Evolutionary conservation across 1,140 invertebrate species (phyloP).

Genomic region (Drosophila pachea): DNA sequence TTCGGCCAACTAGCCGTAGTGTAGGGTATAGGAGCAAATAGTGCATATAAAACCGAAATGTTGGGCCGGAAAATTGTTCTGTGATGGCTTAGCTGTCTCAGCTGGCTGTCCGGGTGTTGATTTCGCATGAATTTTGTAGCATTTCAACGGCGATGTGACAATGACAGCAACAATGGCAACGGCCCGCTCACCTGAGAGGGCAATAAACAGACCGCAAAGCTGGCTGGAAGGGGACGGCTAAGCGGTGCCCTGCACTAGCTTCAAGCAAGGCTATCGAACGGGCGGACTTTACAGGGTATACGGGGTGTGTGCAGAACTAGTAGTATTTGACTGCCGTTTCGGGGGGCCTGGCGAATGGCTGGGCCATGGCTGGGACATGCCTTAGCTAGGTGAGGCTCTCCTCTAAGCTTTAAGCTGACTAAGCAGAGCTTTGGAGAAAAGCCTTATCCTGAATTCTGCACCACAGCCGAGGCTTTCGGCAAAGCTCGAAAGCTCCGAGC

Average conservation of each 20-base stretch:
- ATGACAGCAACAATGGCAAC: constrained; percentile 35
- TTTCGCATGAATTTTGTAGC: constrained; percentile 60
- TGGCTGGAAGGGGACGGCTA: neutral
- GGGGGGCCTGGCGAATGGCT: no score
- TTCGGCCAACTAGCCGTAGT: neutral
- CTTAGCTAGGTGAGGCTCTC: no score
- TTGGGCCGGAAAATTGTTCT: constrained; percentile 29
- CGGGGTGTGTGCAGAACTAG: no score
- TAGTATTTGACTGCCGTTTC: no score
- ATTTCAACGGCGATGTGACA: constrained; percentile 39
- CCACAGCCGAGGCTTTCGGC: no score
- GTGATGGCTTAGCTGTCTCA: constrained; percentile 4
- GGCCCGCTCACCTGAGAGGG: constrained; percentile 1
- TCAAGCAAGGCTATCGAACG: no score
- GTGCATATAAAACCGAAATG: constrained; percentile 14
- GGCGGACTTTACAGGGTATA: neutral
- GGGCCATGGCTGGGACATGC: no score
- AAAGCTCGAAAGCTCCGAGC: no score
- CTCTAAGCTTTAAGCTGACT: no score
- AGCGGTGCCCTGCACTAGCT: neutral
- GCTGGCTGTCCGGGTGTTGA: constrained; percentile 40
- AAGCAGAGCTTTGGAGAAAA: no score
- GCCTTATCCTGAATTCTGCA: no score
- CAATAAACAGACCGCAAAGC: neutral
- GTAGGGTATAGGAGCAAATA: neutral